Conservation (phyloP, 2,888 invertebrate species). For the Eledone cirrhosa region DNA sequence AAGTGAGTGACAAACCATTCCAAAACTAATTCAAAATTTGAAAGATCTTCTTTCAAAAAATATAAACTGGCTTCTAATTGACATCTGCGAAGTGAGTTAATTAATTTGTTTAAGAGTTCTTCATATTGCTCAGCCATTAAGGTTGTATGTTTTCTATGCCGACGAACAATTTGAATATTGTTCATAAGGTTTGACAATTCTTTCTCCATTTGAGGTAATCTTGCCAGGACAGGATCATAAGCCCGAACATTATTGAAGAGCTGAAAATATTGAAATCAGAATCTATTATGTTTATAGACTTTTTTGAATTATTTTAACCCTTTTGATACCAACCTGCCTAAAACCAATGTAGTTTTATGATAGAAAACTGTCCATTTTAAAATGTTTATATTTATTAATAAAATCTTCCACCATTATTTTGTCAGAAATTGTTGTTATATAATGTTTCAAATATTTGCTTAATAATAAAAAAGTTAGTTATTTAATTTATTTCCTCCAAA, state of each 20-base stretch:
- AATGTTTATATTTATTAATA: no score
- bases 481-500: no score
- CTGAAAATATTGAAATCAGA: slow-evolving; percentile 40
- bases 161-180: slow-evolving; percentile 78
- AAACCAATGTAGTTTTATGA: no score
- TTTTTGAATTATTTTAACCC: no score
- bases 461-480: no score
- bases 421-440: no score
- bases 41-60: slow-evolving; percentile 78
- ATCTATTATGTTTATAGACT: no score
- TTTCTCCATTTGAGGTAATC: slow-evolving; percentile 57
- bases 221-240: slow-evolving; percentile 51
- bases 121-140: slow-evolving; percentile 88
- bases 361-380: no score
- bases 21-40: slow-evolving; percentile 83
- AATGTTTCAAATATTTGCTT: no score
- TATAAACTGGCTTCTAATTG: slow-evolving; percentile 68
- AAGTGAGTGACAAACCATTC: slow-evolving; percentile 77
- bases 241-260: slow-evolving; percentile 47
- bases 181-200: slow-evolving; percentile 81
- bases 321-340: no score
- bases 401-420: no score
- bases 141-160: slow-evolving; percentile 87
- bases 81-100: slow-evolving; percentile 84
- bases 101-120: slow-evolving; percentile 81